A percentile compares a stretch with the other conserved stretches of the same genome.
Evolutionary conservation across 2,797 vertebrate genomes (phyloP).

Genomic region (Cichlasoma orientale): DNA sequence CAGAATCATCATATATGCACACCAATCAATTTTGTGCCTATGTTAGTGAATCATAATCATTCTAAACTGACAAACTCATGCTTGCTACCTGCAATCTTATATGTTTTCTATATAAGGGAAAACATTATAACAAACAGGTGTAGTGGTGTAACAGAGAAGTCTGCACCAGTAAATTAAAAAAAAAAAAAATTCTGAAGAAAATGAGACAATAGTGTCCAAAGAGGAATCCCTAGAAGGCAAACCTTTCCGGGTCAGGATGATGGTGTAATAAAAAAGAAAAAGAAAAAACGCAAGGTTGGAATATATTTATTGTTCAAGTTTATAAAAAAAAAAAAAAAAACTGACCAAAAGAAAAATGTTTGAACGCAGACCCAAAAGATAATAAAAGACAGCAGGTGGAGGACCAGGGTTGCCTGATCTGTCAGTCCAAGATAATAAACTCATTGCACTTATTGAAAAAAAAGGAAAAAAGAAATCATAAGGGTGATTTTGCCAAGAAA

Average conservation of each 20-base stretch:
- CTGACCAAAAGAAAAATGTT: not conserved
- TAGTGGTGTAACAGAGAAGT: not conserved
- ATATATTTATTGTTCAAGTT: not conserved
- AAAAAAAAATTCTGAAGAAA: not conserved
- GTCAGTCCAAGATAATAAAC: not conserved
- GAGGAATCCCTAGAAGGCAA: no score
- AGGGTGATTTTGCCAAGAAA: not conserved
- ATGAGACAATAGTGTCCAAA: not conserved
- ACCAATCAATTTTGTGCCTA: not conserved
- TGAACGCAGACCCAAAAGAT: not conserved
- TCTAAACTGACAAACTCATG: not conserved
- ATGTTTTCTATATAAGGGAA: not conserved
- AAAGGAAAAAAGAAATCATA: not conserved
- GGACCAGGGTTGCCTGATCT: not conserved
- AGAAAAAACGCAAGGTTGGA: not conserved
- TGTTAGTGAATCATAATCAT: not conserved
- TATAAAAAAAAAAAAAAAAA: not conserved
- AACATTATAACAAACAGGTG: not conserved
- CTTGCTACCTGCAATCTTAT: no score
- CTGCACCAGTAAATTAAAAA: not conserved
- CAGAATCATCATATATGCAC: not conserved
- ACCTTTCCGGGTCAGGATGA: not conserved
- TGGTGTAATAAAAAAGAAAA: not conserved
- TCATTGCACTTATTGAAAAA: fast-evolving
- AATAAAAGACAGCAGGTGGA: not conserved